Base-by-base conservation (phyloP, 2,888 invertebrate genomes). In the Latrodectus hesperus region DNA sequence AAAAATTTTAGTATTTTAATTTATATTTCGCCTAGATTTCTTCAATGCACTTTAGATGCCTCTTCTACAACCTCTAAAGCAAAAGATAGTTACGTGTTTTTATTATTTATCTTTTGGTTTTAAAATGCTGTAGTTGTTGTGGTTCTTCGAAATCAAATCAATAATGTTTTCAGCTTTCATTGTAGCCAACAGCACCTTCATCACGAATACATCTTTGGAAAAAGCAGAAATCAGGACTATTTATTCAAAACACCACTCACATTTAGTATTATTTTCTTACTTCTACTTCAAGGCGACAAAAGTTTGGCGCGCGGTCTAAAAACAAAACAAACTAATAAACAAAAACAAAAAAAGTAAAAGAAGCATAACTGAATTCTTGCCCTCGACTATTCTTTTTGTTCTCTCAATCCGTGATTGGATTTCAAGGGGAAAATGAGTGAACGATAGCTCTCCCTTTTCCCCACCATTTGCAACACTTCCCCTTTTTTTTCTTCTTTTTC, bases 371-470 rank as follows among this genome's bases (percentile, higher is more conserved):
- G 26, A 67, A 65, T 68, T 74, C 55, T 53, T 55, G 55, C 38
- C 38, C 64, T 12, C 38, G 68, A 14, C 68, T 76, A 64, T 80
- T 77, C 55, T 71, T 80, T 80, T 76, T 87, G 86, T 82, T 84
- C 81, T 71, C 75, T 81, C 82, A 75, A 80, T 87, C 77, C 86
- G 77, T 87, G 86, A 87, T 87, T 87, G 86, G 86, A 87, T 87
- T 87, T 77, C 65, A 74, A 87, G 81, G 86, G 76, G 86, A 81
- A 87, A 87, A 87, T 87, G 86, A 87, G 86, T 67, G 86, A 87
- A 82, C 81, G 86, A 86, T 86, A 75, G 85, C 68, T 71, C 67
- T 83, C 74, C 76, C 73, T 80, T 81, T 81, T 55, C 77, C 26
- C 79, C 53, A 72, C 38, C 38, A 72, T 22, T 22, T 16, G 53